A percentile compares a stretch with the other conserved stretches of the same genome.
These are phyloP conservation scores for Pedicia rivosa DNA, from an alignment of 2,888 invertebrate species.

Conservation along the genomic window DNA sequence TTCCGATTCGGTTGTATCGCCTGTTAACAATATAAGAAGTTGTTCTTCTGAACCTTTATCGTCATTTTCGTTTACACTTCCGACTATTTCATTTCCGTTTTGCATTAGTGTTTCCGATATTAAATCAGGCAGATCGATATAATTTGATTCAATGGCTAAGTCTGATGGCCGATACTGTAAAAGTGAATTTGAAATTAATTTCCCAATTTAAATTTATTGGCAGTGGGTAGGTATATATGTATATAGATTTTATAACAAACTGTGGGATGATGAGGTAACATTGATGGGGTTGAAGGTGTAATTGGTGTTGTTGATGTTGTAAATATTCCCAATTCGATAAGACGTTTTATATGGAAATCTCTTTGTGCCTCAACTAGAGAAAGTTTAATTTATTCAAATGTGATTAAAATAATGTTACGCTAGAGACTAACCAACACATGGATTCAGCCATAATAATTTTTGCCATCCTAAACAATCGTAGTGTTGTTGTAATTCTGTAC, in stretches of 20 bases:
- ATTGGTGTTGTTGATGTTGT: constrained; percentile 33
- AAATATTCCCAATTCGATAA: constrained; percentile 34
- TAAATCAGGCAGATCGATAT: constrained; percentile 29
- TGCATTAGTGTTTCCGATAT: constrained; percentile 23
- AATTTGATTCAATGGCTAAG: constrained; percentile 28
- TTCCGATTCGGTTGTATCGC: constrained; percentile 17
- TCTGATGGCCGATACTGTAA: constrained; percentile 8
- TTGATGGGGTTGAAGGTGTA: constrained; percentile 27
- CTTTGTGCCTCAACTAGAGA: constrained; percentile 73
- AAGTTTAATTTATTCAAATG: not conserved
- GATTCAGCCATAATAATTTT: constrained; percentile 76
- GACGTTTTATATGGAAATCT: constrained; percentile 57
- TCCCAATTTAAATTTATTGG: too few species aligned
- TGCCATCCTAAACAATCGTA: constrained; percentile 87
- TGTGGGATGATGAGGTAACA: too few species aligned
- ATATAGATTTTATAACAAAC: too few species aligned
- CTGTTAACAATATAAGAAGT: constrained; percentile 26
- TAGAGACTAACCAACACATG: constrained; percentile 67
- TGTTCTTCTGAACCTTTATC: constrained; percentile 24
- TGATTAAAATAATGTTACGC: not conserved
- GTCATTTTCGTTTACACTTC: constrained; percentile 7
- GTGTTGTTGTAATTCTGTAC: constrained; percentile 67
- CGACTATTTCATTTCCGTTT: constrained; percentile 27
- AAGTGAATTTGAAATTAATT: not conserved
- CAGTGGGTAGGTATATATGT: too few species aligned